Evolutionary conservation across 1,140 invertebrate genomes (phyloP).

Genomic region (Euwallacea similis): DNA sequence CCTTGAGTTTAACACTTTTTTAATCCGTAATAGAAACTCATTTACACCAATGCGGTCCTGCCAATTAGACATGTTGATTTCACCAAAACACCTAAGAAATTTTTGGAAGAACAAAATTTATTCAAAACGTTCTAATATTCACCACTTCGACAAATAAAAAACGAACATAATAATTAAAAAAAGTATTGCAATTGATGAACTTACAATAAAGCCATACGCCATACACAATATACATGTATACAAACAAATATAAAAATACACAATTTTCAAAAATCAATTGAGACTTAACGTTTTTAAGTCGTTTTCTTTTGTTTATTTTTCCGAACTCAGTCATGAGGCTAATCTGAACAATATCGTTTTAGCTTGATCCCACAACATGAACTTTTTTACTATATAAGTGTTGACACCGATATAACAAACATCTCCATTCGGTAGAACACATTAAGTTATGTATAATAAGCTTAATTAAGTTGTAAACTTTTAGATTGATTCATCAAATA

Average conservation of each 20-base stretch:
- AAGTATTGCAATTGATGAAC: constrained; percentile 30
- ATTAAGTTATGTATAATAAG: constrained; percentile 23
- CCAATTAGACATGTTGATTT: too few species aligned
- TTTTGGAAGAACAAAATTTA: constrained; percentile 38
- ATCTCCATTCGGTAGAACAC: constrained; percentile 22
- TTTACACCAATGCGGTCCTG: too few species aligned
- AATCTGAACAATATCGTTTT: constrained; percentile 29
- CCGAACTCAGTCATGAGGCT: constrained; percentile 31
- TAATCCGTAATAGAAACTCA: too few species aligned
- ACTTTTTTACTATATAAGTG: constrained; percentile 18
- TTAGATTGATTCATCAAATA: constrained; percentile 5
- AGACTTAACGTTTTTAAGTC: not conserved
- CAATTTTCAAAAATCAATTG: constrained; percentile 28
- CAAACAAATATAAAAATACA: constrained; percentile 35
- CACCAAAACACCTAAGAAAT: too few species aligned
- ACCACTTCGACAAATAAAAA: constrained; percentile 33
- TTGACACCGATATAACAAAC: constrained; percentile 17
- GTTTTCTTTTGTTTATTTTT: constrained; percentile 22
- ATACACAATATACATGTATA: constrained; percentile 36
- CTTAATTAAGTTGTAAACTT: constrained; percentile 1
- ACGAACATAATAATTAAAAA: constrained; percentile 21
- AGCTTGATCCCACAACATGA: constrained; percentile 36
- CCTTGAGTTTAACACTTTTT: too few species aligned
- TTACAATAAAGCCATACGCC: constrained; percentile 13
- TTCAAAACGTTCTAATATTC: constrained; percentile 21